phyloP scores from a whole-genome alignment of 2,888 invertebrate genomes.

The Lasius fuliginosus region DNA sequence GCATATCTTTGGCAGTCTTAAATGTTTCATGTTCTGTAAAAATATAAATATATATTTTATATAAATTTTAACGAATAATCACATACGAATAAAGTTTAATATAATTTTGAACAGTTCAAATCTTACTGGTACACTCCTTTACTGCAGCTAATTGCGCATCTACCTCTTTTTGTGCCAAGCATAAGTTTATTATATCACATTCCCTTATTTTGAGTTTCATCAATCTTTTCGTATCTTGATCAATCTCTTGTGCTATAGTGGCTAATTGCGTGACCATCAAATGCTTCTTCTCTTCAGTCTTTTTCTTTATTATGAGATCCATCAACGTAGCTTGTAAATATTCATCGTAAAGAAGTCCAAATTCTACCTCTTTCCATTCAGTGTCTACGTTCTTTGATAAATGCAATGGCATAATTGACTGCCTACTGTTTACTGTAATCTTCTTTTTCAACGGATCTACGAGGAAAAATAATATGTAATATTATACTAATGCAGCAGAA shows the following conservation, averaged over 20 bases:
- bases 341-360: constrained; percentile 72
- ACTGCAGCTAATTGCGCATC: constrained; percentile 67
- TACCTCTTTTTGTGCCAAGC: constrained; percentile 65
- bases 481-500: not conserved
- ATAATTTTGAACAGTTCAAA: not conserved
- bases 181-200: constrained; percentile 68
- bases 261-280: constrained; percentile 65
- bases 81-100: not conserved
- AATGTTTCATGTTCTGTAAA: constrained; percentile 65
- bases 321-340: constrained; percentile 70
- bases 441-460: constrained; percentile 43
- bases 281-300: constrained; percentile 64
- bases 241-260: constrained; percentile 69
- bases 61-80: not conserved
- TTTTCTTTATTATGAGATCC: constrained; percentile 71
- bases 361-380: constrained; percentile 67
- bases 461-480: not conserved
- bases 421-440: constrained; percentile 34
- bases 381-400: constrained; percentile 43
- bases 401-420: constrained; percentile 51
- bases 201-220: constrained; percentile 68
- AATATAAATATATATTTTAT: constrained; percentile 31
- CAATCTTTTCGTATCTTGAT: constrained; percentile 67
- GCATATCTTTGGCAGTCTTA: constrained; percentile 56
- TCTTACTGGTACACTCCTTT: constrained; percentile 64